Base-by-base conservation (phyloP, 92 coral and sea anemone species). In the Pocillopora grandis region DNA sequence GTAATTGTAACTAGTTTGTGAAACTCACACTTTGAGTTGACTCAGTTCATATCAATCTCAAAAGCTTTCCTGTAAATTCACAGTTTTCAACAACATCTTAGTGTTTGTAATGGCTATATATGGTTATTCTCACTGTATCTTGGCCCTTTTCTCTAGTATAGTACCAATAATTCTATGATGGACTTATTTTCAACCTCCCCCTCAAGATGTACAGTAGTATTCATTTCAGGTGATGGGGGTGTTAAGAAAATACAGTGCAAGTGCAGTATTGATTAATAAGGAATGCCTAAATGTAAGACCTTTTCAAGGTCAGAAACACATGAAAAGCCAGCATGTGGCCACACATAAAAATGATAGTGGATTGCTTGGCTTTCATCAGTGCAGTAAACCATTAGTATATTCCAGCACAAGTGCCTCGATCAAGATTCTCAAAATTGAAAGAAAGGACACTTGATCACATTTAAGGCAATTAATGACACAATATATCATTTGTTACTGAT, bases 1-100 rank as follows among this genome's bases (percentile, higher is more conserved):
- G 86, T 36, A 70, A 66, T 59, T 81, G 91, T 80, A 52, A 66
- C 35, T 48, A 49, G 17, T 62, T 36, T 57, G 33, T 58, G 58
- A 76, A 57, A 33, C 59, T 49, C 59, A 76, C 58, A 66, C 77
- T n/a, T 58, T 21, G 31, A 58, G 66, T 57, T 66, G 67, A 57
- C 52, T 56, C 2, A 9, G 80, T 16, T 10, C 80, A 76, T 76
- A 69, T 21, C 27, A 19, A 27, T 69, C 74, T 19, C 74, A 6
- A n/a, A 76, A 60, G 23, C 13, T 60, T 7, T 9, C 64, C 64
- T 60, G 3, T 12, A 60, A 12, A 60, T 14, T 10, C 18, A 9
- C 64, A 19, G 13, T 10, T 12, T 60, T 10, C 13, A 5, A 71
- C 76, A 37, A 35, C 31, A 27, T 27, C 31, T 1, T 27, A 27